Evolutionary conservation across 1,140 invertebrate genomes (phyloP), one percentile per base, ranked within the genome.

Genomic region (Tetramorium alpestre): DNA sequence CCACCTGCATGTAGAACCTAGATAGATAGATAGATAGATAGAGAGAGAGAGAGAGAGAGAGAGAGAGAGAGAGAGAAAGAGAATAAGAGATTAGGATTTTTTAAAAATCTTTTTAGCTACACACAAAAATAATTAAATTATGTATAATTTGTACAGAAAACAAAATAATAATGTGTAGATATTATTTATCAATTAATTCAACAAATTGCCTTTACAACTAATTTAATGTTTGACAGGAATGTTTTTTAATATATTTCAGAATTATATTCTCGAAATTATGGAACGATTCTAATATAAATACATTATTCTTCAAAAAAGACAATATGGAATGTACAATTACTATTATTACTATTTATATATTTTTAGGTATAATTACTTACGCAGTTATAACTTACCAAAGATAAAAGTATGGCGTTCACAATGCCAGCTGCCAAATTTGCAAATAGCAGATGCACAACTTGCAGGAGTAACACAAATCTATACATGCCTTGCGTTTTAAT

Each of bases 1-100:
- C 77, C 77, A 22, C 77, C 33, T 38, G 25, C 8, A n/a, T 80
- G 77, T 3, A 80, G 1, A 5, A 69, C n/a, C 77, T 80, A 1
- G 33, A 33, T 3, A 33, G 33, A 33, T 1, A 33, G 28, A 33
- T 1, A 33, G 28, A 33, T 1, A 33, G 28, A 33, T 1, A 78
- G 18, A 44, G 18, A 47, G 28, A 33, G 28, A 33, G 28, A 33
- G 28, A 33, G 28, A 33, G 28, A 78, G 18, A 1, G 28, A 33
- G 28, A 33, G 28, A 33, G 28, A 33, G 28, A 33, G 2, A 33
- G 28, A 33, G 28, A 33, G 28, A 33, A 2, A 78, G 18, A 44
- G 18, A 47, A 10, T 5, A 3, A 73, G 2, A 38, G 22, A 75
- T 60, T 41, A 33, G 33, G 3, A 33, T 44, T 56, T 41, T 22